These are phyloP conservation scores for Hofmannophila pseudospretella DNA, from an alignment of 2,888 invertebrate species.

Conservation along the genomic window DNA sequence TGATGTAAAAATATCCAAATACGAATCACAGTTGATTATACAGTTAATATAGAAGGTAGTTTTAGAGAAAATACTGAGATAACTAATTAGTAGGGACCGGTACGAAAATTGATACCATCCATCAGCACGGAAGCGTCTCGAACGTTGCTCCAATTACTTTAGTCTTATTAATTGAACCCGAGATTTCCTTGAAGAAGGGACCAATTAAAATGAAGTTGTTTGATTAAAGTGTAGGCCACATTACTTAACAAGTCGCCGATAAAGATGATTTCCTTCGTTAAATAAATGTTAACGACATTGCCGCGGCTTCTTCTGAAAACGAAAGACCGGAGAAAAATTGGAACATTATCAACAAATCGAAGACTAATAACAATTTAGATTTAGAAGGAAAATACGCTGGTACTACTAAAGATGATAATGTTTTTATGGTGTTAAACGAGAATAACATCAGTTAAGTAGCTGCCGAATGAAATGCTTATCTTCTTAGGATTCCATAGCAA, in stretches of 20 bases:
- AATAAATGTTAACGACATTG: conserved; percentile 44
- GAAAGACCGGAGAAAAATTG: conserved; percentile 18
- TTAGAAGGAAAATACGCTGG: conserved; percentile 7
- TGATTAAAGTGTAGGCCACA: conserved; percentile 52
- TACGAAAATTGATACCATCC: conserved; percentile 44
- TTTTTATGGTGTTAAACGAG: conserved; percentile 9
- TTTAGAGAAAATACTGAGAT: conserved; percentile 16
- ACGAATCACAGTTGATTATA: neutral
- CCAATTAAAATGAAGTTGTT: conserved; percentile 57
- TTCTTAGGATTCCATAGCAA: conserved; percentile 26
- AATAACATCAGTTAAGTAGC: conserved; percentile 24
- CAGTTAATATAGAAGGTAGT: neutral
- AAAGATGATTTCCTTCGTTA: conserved; percentile 46
- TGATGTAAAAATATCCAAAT: neutral
- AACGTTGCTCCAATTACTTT: conserved; percentile 48
- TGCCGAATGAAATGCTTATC: conserved; percentile 11
- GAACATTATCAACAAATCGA: conserved; percentile 32
- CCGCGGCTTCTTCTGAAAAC: conserved; percentile 30
- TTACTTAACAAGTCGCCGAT: conserved; percentile 51
- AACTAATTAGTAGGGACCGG: conserved; percentile 30
- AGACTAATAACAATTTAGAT: conserved; percentile 42
- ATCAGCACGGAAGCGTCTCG: conserved; percentile 40
- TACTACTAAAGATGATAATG: conserved; percentile 1
- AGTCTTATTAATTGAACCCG: conserved; percentile 56
- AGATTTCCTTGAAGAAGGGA: conserved; percentile 42